Percentiles rank a stretch among this genome's conserved stretches.
Evolutionary conservation across 2,113 vertebrate genomes (phyloP).

Genomic region (Sakesphorus luctuosus): DNA sequence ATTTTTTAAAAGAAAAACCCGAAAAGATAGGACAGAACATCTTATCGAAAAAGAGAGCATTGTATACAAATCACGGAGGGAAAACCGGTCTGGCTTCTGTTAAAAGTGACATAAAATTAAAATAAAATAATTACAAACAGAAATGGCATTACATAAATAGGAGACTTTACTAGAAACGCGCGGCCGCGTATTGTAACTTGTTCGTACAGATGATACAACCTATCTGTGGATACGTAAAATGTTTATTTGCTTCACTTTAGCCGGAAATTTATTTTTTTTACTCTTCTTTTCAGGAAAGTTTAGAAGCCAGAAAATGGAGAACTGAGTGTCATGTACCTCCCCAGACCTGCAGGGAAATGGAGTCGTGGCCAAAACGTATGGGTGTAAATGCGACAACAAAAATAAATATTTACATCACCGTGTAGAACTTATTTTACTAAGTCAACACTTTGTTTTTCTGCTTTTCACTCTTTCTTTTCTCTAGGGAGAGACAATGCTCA

Average conservation of each 20-base stretch:
- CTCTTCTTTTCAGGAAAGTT: constrained; percentile 29
- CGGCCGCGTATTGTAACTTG: neutral
- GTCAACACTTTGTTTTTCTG: neutral
- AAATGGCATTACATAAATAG: constrained; percentile 73
- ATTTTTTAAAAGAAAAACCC: constrained; percentile 48
- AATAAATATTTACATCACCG: neutral
- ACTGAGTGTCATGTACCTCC: neutral
- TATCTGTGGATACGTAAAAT: neutral
- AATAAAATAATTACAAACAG: constrained; percentile 82
- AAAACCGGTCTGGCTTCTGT: constrained; percentile 78
- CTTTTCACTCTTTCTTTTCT: neutral
- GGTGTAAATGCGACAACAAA: constrained; percentile 52
- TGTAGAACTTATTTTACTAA: neutral
- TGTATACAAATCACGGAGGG: constrained; percentile 78
- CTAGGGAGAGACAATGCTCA: neutral
- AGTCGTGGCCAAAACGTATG: neutral
- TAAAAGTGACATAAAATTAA: constrained; percentile 83
- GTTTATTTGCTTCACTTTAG: neutral
- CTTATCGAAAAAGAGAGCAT: constrained; percentile 79
- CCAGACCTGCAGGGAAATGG: neutral
- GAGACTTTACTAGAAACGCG: constrained; percentile 60
- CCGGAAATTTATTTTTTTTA: neutral
- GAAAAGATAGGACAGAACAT: constrained; percentile 78
- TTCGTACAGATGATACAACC: constrained; percentile 14
- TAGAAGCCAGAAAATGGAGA: neutral